Base-by-base conservation (phyloP, 2,113 vertebrate species). In the Callopanchax toddi region DNA sequence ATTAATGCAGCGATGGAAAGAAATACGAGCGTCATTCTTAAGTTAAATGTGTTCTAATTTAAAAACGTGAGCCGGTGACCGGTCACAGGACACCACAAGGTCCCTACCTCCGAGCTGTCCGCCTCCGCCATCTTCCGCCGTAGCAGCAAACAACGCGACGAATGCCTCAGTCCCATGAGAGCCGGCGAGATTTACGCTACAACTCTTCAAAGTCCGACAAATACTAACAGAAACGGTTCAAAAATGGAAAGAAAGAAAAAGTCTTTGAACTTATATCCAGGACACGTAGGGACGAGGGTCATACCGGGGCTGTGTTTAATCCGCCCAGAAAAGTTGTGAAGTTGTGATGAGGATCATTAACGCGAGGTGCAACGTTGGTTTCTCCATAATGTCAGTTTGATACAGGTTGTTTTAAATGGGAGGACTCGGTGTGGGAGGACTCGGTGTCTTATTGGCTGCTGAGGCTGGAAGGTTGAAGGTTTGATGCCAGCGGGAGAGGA, bases 151-250 rank as follows among this genome's bases (percentile, higher is more conserved):
- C 97, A 99, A 90, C 96, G 97, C 88, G 96, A 97, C 92, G 97
- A 99, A 91, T 97, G 97, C 93, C 94, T 94, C 86, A 96, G 94
- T 94, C 97, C 97, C 97, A 99, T 99, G 94, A 89, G 96, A 92
- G 92, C 93, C 91, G 79, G 84, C 89, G 89, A 92, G 93, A 93
- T 90, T 90, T 87, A 63, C 46, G 65, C 78, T 72, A 9, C 72
- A 86, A 84, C 84, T 84, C 80, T 68, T 75, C 16, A 3, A 83
- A 83, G 57, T 79, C 63, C 40, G 2, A 9, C 6, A 39, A 44
- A 53, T 34, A 11, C 1, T 11, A 20, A 6, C 6, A 60, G 21
- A 71, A 74, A 74, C 13, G 29, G 45, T 59, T 54, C 5, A 15
- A 37, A 64, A 70, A 42, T 20, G 34, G n/a, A n/a, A n/a, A n/a